Base-by-base conservation (phyloP, 2,888 invertebrate species). In the Mesorhabditis spiculigera region DNA sequence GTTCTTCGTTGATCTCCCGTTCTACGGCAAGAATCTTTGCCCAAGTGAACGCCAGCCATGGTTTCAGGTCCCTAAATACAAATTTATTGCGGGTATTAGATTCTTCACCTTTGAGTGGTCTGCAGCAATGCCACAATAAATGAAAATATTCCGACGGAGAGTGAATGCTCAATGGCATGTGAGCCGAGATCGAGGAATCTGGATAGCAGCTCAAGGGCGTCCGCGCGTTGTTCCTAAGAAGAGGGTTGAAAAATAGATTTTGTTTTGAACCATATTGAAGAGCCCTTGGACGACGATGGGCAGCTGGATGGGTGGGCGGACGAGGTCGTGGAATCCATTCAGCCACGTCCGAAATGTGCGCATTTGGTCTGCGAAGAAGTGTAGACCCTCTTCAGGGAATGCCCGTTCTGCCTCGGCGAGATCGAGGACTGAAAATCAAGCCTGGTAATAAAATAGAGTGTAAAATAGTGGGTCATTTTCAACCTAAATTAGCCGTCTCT, bases 11-110 rank as follows among this genome's bases (percentile, higher is more conserved):
- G 43, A 66, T 28, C 28, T 28, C 28, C 44, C n/a, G 41, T 43
- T 45, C 65, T 4, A 4, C n/a, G n/a, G 58, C 8, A n/a, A 50
- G 8, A 10, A 75, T 72, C 68, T 96, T 95, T 28, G 98, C 95
- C 98, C 98, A 98, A 81, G 98, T 96, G 87, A 95, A 96, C 64
- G 97, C 95, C 81, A 98, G 90, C 73, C 95, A 90, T 5, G 95
- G 93, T 71, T 95, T 90, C 79, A 98, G 89, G 87, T 98, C 97
- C 81, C 91, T 71, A 8, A 73, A 68, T 1, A 58, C 10, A 50
- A 50, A 50, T 10, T 50, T 50, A 13, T 0, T 13, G 58, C 58
- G 28, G 5, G 70, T 45, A 43, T 66, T 58, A 58, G 43, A 50
- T 43, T 45, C 72, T 10, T n/a, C 41, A 43, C 65, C 43, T 43